Percentiles rank a stretch among this genome's conserved stretches.
Conservation (phyloP, 2,888 invertebrate species). For the Volucella zonaria region DNA sequence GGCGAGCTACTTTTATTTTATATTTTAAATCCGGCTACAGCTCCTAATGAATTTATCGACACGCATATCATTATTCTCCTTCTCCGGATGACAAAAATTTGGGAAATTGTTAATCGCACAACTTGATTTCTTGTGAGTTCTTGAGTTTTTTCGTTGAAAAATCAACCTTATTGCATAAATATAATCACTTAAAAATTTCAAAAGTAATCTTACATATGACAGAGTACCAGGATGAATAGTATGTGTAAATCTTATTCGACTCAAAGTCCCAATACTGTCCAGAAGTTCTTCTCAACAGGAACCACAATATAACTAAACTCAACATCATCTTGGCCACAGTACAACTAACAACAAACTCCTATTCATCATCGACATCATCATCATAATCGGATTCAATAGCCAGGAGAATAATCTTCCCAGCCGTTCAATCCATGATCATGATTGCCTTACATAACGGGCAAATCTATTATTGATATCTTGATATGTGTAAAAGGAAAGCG, state of each 20-base stretch:
- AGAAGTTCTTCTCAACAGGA: conserved; percentile 35
- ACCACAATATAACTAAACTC: conserved; percentile 58
- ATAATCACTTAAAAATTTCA: not conserved
- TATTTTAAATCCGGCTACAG: too few relatives aligned
- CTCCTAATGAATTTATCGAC: too few relatives aligned
- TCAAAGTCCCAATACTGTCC: conserved; percentile 75
- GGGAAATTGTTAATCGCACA: too few relatives aligned
- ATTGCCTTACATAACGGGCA: conserved; percentile 64
- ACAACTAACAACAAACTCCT: conserved; percentile 44
- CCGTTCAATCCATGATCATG: conserved; percentile 14
- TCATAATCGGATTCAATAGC: conserved; percentile 24
- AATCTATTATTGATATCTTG: conserved; percentile 38
- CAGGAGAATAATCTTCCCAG: conserved; percentile 41
- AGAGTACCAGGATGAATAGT: conserved; percentile 75
- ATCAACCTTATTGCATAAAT: too few relatives aligned
- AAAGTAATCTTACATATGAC: conserved; percentile 74
- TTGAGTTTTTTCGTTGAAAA: too few relatives aligned
- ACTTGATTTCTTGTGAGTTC: too few relatives aligned
- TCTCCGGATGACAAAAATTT: too few relatives aligned
- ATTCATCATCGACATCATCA: conserved; percentile 6
- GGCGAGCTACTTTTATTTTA: too few relatives aligned
- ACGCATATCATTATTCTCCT: too few relatives aligned
- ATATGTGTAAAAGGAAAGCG: conserved; percentile 66
- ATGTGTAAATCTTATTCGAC: conserved; percentile 73
- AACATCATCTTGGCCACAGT: conserved; percentile 57